Percentiles rank a stretch among this genome's conserved stretches.
Evolutionary conservation across 2,888 invertebrate species (phyloP).

Genomic region (Isoperla grammatica): DNA sequence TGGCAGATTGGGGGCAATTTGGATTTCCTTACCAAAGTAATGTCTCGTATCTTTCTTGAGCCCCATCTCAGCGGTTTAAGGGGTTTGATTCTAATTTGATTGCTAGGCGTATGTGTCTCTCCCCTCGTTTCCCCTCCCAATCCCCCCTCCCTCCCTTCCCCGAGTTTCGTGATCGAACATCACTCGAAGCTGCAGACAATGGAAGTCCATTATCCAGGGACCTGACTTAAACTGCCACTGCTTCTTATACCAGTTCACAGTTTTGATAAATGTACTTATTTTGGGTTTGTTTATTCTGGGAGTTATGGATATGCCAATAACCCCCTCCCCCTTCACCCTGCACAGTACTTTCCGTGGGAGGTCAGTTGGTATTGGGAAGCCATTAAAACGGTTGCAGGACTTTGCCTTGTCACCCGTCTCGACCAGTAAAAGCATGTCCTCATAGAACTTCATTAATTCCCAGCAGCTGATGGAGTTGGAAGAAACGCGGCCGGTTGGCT

Average conservation of each 20-base stretch:
- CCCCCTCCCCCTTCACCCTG: no score
- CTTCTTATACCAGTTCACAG: neutral
- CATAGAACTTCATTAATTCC: constrained; percentile 25
- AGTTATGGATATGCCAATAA: constrained; percentile 14
- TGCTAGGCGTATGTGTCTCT: no score
- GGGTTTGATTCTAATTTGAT: no score
- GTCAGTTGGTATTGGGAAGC: constrained; percentile 10
- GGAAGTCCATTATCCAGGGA: constrained; percentile 5
- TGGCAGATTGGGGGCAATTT: no score
- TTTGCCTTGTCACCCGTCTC: constrained; percentile 15
- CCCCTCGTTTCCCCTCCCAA: no score
- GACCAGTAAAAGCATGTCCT: constrained; percentile 26
- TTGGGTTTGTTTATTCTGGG: constrained; percentile 13
- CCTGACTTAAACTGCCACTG: constrained; percentile 1
- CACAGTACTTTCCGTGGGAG: neutral
- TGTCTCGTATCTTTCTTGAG: no score
- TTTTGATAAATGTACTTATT: constrained; percentile 18
- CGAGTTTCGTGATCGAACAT: no score
- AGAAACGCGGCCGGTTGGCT: constrained; percentile 16
- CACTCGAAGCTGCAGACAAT: no score
- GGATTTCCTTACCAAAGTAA: no score
- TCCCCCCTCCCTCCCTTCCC: no score
- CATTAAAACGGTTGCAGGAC: constrained; percentile 1
- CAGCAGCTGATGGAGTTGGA: constrained; percentile 17
- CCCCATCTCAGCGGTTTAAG: no score